Evolutionary conservation across 2,888 invertebrate species (phyloP).

Genomic region (Syrphus vitripennis): DNA sequence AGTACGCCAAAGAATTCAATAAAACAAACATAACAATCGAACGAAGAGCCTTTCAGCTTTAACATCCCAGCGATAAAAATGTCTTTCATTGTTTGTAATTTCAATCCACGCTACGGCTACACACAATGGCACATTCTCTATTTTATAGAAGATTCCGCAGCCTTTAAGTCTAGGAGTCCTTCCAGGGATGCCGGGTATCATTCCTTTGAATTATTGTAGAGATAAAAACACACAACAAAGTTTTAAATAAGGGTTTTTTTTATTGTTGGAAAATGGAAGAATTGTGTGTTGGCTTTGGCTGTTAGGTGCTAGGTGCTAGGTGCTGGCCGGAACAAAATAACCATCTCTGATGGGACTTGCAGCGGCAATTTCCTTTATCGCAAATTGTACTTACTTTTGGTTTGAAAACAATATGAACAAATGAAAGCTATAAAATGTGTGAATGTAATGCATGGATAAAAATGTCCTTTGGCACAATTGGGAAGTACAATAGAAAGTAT

Average conservation of each 20-base stretch:
- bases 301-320: not conserved
- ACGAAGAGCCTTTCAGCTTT: not conserved
- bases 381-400: not conserved
- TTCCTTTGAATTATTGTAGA: not conserved
- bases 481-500: not conserved
- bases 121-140: not conserved
- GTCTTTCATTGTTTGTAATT: conserved; percentile 10
- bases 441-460: not conserved
- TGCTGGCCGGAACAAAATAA: not conserved
- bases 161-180: not conserved
- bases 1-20: not conserved
- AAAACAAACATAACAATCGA: conserved; percentile 2
- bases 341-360: not conserved
- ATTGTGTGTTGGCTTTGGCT: not conserved
- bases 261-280: rapidly evolving
- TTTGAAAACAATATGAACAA: not conserved
- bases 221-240: conserved; percentile 7
- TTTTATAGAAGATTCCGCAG: not conserved
- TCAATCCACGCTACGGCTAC: not conserved
- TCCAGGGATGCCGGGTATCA: not conserved
- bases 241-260: not conserved
- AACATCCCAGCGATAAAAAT: not conserved
- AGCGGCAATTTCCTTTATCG: not conserved
- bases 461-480: not conserved
- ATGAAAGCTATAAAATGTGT: not conserved